Evolutionary conservation across 1,140 invertebrate species (phyloP), one percentile per base, ranked within the genome.

Genomic region (Rhopalosiphum padi): DNA sequence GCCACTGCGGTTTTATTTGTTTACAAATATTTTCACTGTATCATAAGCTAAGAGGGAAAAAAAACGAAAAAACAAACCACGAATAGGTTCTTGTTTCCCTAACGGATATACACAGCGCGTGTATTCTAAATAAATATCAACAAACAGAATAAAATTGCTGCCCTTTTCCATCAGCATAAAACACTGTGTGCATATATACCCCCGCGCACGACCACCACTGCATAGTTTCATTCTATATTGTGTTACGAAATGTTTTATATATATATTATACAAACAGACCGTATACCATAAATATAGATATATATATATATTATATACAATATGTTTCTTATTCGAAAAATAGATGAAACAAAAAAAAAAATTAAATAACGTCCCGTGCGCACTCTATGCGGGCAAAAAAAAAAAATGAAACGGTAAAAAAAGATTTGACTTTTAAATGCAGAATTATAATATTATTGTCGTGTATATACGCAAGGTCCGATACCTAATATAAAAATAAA

Each of bases 151-250:
- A 91, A 83, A 91, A 91, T 91, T 91, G 37, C 68, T 35, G 68
- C 60, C 22, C 30, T 91, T 91, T 91, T 51, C 90, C 90, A 91
- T 91, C 60, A 91, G 68, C 90, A 91, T 91, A 91, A 91, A 82
- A 91, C n/a, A 91, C 43, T 30, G 68, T 68, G 43, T 48, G 41
- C 43, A 91, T 30, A 77, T 83, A 46, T 43, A 83, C 35, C 30
- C 41, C 37, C n/a, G 30, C 30, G 15, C n/a, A n/a, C 60, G 15
- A n/a, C 11, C 60, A 25, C 46, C 46, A 25, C 30, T 8, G 11
- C 15, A 15, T 35, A 46, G 60, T 22, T 82, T 77, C 8, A 35
- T 46, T 83, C 18, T 83, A 83, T 91, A 83, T 82, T 82, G 41
- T 46, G 23, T 82, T 77, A 46, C 55, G 21, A 43, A 83, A 91